Conservation (phyloP, 2,113 vertebrate genomes). For the Rhagologus leucostigma region DNA sequence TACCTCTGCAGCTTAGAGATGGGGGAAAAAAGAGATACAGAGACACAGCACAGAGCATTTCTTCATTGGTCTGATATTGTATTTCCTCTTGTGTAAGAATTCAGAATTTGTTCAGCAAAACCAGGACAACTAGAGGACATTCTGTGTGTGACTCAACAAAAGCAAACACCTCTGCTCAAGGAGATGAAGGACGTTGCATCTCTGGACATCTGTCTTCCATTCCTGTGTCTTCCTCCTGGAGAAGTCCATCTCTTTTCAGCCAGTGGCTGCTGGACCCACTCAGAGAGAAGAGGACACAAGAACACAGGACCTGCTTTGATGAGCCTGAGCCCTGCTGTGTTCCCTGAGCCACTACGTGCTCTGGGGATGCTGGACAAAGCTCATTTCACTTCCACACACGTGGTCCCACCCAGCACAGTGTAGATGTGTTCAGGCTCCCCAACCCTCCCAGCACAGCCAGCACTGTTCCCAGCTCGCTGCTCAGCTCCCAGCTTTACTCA, state of each 20-base stretch:
- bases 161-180: background rate
- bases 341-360: background rate
- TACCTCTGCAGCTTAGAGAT: background rate
- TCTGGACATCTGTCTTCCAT: background rate
- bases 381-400: background rate
- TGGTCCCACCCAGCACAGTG: background rate
- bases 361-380: background rate
- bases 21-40: accelerated
- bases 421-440: no score
- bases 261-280: background rate
- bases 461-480: background rate
- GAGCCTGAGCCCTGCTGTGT: background rate
- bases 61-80: background rate
- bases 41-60: background rate
- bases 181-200: background rate
- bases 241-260: background rate
- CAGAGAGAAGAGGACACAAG: background rate
- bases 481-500: background rate
- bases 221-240: background rate
- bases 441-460: background rate
- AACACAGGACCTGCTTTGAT: background rate
- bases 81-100: background rate
- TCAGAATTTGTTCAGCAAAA: background rate
- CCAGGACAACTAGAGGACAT: background rate
- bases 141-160: background rate